phyloP scores from a whole-genome alignment of 2,113 vertebrate genomes.

The Trematocara nigrifrons region DNA sequence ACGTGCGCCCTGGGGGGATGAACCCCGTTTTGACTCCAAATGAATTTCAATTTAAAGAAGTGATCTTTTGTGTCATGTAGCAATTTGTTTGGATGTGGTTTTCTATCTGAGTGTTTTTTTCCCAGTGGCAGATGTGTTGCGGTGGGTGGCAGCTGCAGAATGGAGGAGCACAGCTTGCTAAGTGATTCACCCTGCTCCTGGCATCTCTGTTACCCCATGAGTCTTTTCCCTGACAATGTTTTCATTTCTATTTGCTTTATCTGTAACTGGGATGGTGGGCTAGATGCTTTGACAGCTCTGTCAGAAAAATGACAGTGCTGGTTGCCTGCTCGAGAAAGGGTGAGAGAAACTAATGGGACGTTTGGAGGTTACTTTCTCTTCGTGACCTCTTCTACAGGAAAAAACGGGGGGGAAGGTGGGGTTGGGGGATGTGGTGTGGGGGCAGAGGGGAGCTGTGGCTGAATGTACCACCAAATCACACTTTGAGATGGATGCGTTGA shows the following conservation, averaged over 20 bases:
- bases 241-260: constrained; percentile 65
- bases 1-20: background rate
- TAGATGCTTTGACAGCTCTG: constrained; percentile 45
- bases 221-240: constrained; percentile 61
- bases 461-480: background rate
- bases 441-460: background rate
- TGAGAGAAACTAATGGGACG: constrained; percentile 6
- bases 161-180: constrained; percentile 62
- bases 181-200: constrained; percentile 63
- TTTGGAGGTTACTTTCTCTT: constrained; percentile 33
- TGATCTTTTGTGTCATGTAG: constrained; percentile 48
- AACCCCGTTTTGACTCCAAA: constrained; percentile 28
- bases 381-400: background rate
- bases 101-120: constrained; percentile 13
- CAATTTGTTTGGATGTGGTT: constrained; percentile 28
- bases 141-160: constrained; percentile 65
- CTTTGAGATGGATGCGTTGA: background rate
- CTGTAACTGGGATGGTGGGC: constrained; percentile 39
- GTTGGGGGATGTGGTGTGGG: background rate
- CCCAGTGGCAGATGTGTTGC: constrained; percentile 62
- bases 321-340: background rate
- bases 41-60: constrained; percentile 51
- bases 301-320: constrained; percentile 32
- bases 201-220: constrained; percentile 58
- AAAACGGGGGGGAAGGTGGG: background rate